Evolutionary conservation across 1,140 invertebrate species (phyloP).

Genomic region (Scaptomyza hsui): DNA sequence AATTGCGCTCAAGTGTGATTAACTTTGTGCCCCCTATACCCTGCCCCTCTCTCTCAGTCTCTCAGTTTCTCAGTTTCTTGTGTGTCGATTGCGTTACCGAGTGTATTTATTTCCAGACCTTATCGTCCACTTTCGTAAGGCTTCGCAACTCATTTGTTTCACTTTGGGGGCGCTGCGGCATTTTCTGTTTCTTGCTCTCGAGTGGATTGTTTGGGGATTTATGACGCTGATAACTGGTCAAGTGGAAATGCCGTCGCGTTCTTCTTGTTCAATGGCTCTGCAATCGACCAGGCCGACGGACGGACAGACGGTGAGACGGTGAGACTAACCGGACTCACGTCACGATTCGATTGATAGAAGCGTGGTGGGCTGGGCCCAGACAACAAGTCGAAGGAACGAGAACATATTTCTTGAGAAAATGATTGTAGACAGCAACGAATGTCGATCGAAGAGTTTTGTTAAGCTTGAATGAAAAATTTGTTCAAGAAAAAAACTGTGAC

Average conservation of each 20-base stretch:
- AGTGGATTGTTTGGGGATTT: conserved; percentile 80
- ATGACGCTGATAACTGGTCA: conserved; percentile 77
- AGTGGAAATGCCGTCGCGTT: conserved; percentile 52
- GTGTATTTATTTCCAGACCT: conserved; percentile 18
- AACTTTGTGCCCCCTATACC: conserved; percentile 25
- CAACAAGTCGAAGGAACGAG: conserved; percentile 17
- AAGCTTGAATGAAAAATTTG: too few species aligned
- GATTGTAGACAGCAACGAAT: not conserved
- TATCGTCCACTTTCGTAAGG: conserved; percentile 46
- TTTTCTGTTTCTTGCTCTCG: conserved; percentile 49
- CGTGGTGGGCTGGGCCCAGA: conserved; percentile 40
- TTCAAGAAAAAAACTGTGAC: too few species aligned
- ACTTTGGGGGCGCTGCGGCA: conserved; percentile 44
- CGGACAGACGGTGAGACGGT: not conserved
- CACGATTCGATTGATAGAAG: conserved; percentile 66
- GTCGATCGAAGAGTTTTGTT: not conserved
- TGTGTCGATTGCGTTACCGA: conserved; percentile 35
- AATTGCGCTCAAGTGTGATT: conserved; percentile 77
- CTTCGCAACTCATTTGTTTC: conserved; percentile 73
- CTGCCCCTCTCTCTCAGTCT: not conserved
- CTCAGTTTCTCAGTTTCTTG: too few species aligned
- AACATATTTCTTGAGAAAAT: conserved; percentile 9
- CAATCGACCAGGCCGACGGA: conserved; percentile 3
- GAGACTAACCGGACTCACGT: conserved; percentile 42
- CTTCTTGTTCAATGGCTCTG: conserved; percentile 10